Percentiles rank a stretch among this genome's conserved stretches.
Evolutionary conservation across 2,797 vertebrate species (phyloP).

Genomic region (Aphelocoma californica): DNA sequence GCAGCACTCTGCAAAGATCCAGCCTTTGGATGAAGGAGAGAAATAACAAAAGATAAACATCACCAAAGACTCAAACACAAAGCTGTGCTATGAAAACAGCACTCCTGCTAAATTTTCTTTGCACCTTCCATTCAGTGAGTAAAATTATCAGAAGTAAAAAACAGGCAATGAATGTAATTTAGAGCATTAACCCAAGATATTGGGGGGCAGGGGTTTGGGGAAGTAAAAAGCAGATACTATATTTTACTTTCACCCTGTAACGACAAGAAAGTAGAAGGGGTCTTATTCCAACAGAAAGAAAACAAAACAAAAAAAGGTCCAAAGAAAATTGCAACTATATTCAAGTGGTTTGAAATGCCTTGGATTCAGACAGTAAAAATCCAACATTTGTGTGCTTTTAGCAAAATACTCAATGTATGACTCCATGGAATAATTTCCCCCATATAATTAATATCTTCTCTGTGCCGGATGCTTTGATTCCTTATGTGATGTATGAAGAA

Average conservation of each 20-base stretch:
- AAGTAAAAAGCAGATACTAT: neutral
- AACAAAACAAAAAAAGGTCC: neutral
- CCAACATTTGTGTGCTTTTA: neutral
- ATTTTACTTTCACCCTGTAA: neutral
- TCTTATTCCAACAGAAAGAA: neutral
- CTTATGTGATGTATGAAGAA: neutral
- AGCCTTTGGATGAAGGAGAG: neutral
- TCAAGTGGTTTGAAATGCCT: neutral
- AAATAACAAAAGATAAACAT: neutral
- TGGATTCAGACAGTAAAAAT: neutral
- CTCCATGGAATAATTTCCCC: neutral
- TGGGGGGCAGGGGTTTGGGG: too few species aligned
- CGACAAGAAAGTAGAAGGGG: neutral
- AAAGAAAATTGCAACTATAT: neutral
- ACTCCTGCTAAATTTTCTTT: neutral
- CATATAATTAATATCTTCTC: neutral
- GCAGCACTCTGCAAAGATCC: neutral
- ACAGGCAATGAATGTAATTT: neutral
- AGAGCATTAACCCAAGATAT: neutral
- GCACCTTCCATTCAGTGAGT: neutral
- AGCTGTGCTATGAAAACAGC: neutral
- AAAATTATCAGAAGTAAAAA: neutral
- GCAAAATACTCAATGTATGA: neutral
- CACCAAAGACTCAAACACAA: neutral
- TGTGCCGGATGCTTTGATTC: neutral